Evolutionary conservation across 2,797 vertebrate genomes (phyloP), one percentile per base, ranked within the genome.

Genomic region (Cyprinodon diabolis): DNA sequence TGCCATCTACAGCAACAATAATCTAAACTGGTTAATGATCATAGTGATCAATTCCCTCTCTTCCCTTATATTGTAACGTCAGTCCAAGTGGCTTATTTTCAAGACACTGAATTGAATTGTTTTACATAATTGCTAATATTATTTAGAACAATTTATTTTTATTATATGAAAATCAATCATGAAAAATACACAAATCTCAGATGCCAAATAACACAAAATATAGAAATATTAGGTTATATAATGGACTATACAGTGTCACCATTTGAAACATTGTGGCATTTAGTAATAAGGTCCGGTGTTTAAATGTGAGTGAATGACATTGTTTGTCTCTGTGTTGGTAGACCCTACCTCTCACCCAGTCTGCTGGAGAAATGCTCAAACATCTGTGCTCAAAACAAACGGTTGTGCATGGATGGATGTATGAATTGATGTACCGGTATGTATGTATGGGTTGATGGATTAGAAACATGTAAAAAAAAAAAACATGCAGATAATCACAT

Each of bases 1-100:
- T 83, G 82, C 87, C 86, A 94, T 90, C 89, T 87, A 88, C 90
- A 37, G 57, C 8, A 19, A 60, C 17, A 1, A 60, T 17, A 17
- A 4, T 37, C 35, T 37, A 15, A 60, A 35, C 14, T 11, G 45
- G 45, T 47, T 47, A 47, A 11, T 8, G 37, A 60, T 37, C 30
- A 35, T 52, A 17, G 5, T 57, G 14, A 9, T 60, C 17, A 19
- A 30, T 25, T 25, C 7, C 10, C 4, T 37, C 9, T 37, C 15
- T 1, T 19, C 9, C 30, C 30, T 52, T 13, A 48, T 10, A 19
- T 52, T 52, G 4, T 37, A 60, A 19, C 7, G 25, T 10, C 56
- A 58, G 56, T 14, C 56, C 0, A 35, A 58, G 14, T 57, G 25
- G 25, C 7, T 30, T 25, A 1, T 25, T 57, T 25, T 30, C 10